Conservation (phyloP, 2,888 invertebrate genomes). For the Phaedon cochleariae region DNA sequence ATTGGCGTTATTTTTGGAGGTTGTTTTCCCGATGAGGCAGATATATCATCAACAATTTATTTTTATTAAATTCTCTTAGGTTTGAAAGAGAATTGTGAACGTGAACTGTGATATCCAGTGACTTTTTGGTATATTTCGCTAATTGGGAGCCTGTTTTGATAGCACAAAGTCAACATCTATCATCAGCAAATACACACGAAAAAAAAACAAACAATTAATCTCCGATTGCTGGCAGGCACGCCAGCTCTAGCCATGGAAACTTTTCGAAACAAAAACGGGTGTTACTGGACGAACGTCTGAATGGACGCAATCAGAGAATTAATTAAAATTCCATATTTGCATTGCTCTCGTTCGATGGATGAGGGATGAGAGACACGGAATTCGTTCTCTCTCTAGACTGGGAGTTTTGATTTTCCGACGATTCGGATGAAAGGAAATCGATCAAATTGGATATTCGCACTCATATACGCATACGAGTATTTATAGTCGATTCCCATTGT, state of each 20-base stretch:
- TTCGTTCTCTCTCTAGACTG: not conserved
- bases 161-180: not conserved
- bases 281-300: not conserved
- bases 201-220: not conserved
- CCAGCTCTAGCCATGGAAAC: not conserved
- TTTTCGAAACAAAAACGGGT: not conserved
- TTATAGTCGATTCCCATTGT: too few species aligned
- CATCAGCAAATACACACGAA: not conserved
- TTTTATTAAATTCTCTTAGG: too few species aligned
- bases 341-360: conserved; percentile 5
- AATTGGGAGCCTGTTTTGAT: not conserved
- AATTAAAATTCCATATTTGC: conserved; percentile 43
- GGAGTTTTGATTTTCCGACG: too few species aligned
- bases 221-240: not conserved
- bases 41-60: too few species aligned
- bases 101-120: not conserved
- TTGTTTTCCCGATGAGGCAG: too few species aligned
- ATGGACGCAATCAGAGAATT: conserved; percentile 38
- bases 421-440: too few species aligned
- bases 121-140: not conserved
- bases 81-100: too few species aligned
- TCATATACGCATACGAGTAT: too few species aligned
- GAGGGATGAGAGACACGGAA: too few species aligned
- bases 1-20: too few species aligned
- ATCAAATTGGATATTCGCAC: too few species aligned